These are phyloP conservation scores for Eurypyga helias DNA, from an alignment of 2,113 vertebrate genomes.

Conservation along the genomic window DNA sequence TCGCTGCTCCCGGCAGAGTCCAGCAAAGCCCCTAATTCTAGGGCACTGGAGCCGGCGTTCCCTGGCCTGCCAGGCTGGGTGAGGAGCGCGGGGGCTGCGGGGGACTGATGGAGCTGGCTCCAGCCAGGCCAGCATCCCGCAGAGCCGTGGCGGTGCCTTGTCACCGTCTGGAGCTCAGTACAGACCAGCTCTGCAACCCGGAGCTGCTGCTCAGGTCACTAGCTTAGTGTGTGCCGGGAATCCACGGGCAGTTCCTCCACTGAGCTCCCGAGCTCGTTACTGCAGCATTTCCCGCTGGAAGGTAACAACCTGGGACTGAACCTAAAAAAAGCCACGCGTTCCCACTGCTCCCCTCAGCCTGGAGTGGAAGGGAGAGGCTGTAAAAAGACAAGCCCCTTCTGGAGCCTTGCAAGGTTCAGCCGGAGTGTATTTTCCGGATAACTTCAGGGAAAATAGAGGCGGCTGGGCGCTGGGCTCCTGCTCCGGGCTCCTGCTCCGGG, in stretches of 20 bases:
- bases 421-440: neutral
- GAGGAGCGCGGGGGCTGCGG: rapidly evolving
- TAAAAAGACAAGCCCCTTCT: neutral
- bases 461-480: neutral
- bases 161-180: neutral
- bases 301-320: neutral
- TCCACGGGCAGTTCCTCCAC: neutral
- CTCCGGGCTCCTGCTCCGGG: neutral
- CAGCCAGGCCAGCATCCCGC: neutral
- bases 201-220: neutral
- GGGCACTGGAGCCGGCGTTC: neutral
- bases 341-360: neutral
- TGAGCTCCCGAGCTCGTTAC: rapidly evolving
- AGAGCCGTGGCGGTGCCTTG: rapidly evolving
- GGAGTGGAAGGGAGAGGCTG: neutral
- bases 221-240: neutral
- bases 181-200: neutral
- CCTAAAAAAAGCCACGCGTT: neutral
- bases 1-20: neutral
- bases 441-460: neutral
- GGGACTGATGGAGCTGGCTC: rapidly evolving
- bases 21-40: neutral
- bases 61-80: neutral
- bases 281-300: neutral
- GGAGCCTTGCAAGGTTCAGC: neutral